These are phyloP conservation scores for Drosophila acutilabella DNA, from an alignment of 2,888 invertebrate genomes.

Conservation along the genomic window DNA sequence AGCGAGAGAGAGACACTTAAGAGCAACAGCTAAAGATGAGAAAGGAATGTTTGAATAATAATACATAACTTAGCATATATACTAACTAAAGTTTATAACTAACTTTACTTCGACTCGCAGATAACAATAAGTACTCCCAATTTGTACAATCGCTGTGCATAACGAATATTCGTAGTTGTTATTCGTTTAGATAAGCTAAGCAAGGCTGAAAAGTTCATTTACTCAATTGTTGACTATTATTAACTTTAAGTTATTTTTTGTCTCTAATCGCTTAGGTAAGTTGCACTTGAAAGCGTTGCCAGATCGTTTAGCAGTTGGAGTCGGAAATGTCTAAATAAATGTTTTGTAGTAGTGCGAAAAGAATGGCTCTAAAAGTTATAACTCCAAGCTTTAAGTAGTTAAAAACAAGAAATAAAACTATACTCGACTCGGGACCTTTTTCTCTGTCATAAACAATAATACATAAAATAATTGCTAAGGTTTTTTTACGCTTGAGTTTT, in stretches of 20 bases:
- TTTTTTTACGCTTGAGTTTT: no score
- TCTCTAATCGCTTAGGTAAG: background rate
- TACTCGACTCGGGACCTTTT: no score
- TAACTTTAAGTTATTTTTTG: background rate
- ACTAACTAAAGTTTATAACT: conserved; percentile 13
- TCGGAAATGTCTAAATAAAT: no score
- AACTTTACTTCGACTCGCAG: background rate
- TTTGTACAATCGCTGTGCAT: conserved; percentile 11
- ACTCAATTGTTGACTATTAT: background rate
- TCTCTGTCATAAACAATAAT: no score
- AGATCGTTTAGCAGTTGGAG: no score
- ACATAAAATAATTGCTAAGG: no score
- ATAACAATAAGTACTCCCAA: conserved; percentile 1
- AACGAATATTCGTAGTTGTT: conserved; percentile 8
- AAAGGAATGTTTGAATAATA: conserved; percentile 42
- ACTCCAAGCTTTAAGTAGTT: no score
- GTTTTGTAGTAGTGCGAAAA: no score
- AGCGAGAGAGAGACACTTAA: background rate
- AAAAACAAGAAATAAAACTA: no score
- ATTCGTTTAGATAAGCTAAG: conserved; percentile 6
- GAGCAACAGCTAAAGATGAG: conserved; percentile 32
- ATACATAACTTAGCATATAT: conserved; percentile 14
- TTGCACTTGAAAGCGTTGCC: background rate
- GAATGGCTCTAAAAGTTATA: no score
- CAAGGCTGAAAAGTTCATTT: background rate